Evolutionary conservation across 1,140 invertebrate genomes (phyloP), one percentile per base, ranked within the genome.

Genomic region (Diabrotica virgifera): DNA sequence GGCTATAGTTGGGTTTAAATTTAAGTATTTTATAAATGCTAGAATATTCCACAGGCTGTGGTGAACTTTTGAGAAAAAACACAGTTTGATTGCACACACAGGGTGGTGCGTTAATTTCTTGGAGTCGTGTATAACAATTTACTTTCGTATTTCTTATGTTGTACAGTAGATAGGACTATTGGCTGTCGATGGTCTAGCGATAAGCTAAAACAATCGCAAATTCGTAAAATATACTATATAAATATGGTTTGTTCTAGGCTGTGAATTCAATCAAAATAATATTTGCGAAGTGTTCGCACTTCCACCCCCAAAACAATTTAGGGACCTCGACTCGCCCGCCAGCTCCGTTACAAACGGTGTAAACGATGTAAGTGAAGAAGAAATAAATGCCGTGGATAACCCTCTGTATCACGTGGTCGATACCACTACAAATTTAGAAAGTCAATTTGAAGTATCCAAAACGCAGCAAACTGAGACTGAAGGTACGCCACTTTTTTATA

Each of bases 291-390:
- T 91, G 73, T 83, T 93, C 6, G 82, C 86, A 24, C 76, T 91
- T 24, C 90, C 91, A 7, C 92, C 92, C 2, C 92, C 92, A 0
- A 89, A 92, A 71, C 90, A 93, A 80, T 94, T 94, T 71, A 86
- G 90, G 76, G 92, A 93, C 80, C 85, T 87, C 36, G 87, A 88
- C 6, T 73, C 72, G n/a, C 68, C 70, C 0, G 57, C 68, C 2
- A 72, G 66, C 67, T 73, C 73, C 5, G 54, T 72, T 11, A 72
- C 68, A n/a, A 70, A 72, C 60, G 73, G 71, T 57, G 70, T 58
- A 8, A 66, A 69, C 14, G 62, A 63, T 10, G 12, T 55, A 9
- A 38, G 36, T 6, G 67, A 66, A 51, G 73, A 74, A 50, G 70
- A 74, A 65, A 70, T 73, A 9, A 73, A 72, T 61, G 86, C 87